Conservation (phyloP, 2,113 vertebrate species). For the Bettongia penicillata region DNA sequence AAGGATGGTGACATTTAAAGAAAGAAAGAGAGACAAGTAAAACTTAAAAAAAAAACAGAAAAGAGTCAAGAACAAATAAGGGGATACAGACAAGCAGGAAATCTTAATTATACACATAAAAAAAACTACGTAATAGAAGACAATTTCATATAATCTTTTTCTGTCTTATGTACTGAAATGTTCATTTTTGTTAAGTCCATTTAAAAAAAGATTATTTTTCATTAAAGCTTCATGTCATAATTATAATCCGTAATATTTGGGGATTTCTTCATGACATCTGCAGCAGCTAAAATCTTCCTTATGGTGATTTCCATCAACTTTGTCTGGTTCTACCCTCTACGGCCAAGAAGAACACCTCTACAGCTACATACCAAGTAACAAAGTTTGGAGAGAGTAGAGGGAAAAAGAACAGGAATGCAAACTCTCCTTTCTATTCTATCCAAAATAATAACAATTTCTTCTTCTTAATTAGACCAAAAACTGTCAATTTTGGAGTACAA, state of each 20-base stretch:
- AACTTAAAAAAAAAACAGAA: neutral
- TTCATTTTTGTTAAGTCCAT: neutral
- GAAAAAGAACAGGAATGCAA: neutral
- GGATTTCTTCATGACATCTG: neutral
- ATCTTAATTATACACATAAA: slow-evolving; percentile 11
- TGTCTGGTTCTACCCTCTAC: neutral
- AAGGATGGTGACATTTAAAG: neutral
- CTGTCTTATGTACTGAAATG: too few species aligned
- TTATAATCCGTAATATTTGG: neutral
- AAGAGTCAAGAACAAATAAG: neutral
- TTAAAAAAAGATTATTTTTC: slow-evolving; percentile 8
- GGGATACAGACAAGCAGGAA: neutral
- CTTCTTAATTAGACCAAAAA: neutral
- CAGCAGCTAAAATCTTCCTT: neutral
- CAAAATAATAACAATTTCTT: neutral
- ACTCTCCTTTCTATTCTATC: neutral
- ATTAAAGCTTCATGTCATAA: neutral
- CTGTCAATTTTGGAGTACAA: neutral
- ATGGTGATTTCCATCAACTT: neutral
- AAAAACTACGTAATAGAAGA: neutral
- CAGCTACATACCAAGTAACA: neutral
- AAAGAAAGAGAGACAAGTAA: neutral
- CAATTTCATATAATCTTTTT: too few species aligned
- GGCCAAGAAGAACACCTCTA: neutral
- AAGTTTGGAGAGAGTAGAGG: neutral